These are phyloP conservation scores for Trachelus iudaicus DNA, from an alignment of 2,888 invertebrate species.

Conservation along the genomic window DNA sequence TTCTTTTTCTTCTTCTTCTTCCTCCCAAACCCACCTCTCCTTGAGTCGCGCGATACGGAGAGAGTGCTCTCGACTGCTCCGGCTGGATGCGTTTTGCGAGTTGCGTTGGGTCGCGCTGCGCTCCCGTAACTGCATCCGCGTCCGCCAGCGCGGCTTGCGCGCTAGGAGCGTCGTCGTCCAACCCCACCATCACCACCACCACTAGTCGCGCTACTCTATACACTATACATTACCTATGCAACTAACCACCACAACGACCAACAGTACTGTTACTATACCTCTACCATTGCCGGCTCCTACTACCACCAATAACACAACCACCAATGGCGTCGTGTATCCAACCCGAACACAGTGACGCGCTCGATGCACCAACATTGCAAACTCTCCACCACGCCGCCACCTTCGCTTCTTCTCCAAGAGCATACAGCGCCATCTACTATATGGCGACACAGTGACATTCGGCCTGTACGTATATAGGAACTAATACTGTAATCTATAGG, in stretches of 20 bases:
- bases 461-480: background rate
- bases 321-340: conserved; percentile 6
- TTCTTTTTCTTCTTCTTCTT: background rate
- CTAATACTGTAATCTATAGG: background rate
- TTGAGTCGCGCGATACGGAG: conserved; percentile 7
- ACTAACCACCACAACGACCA: conserved; percentile 16
- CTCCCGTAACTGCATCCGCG: conserved; percentile 66
- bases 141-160: conserved; percentile 61
- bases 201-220: conserved; percentile 1
- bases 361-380: conserved; percentile 3
- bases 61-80: conserved; percentile 38
- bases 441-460: background rate
- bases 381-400: conserved; percentile 2
- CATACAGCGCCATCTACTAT: background rate
- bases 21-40: conserved; percentile 2
- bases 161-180: conserved; percentile 62
- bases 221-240: conserved; percentile 1
- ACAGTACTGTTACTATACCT: conserved; percentile 17
- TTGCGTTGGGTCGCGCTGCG: conserved; percentile 66
- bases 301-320: conserved; percentile 21
- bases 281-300: conserved; percentile 20
- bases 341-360: conserved; percentile 1
- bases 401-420: background rate
- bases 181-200: conserved; percentile 40
- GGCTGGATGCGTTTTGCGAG: conserved; percentile 38